Conservation (phyloP, 64 coral and sea anemone genomes). For the Porites australiensis region DNA sequence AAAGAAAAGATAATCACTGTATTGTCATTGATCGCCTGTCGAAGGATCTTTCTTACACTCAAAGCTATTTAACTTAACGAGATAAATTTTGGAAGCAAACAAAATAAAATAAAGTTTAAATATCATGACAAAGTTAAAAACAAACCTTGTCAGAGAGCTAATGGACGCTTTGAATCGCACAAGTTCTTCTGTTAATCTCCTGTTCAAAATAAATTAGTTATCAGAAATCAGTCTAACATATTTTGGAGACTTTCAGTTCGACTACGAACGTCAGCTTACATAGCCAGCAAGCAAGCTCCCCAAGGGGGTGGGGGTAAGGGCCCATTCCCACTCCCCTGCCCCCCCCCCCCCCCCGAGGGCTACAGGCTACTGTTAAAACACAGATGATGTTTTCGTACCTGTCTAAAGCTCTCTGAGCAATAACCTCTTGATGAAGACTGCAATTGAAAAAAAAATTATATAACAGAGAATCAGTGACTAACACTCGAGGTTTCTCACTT, state of each 20-base stretch:
- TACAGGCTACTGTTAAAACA: too few relatives aligned
- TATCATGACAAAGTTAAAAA: not conserved
- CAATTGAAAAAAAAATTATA: conserved; percentile 3
- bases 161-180: conserved; percentile 96
- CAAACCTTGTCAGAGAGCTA: conserved; percentile 85
- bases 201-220: not conserved
- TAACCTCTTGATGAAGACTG: conserved; percentile 97
- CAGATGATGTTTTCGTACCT: conserved; percentile 37
- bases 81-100: not conserved
- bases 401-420: conserved; percentile 95
- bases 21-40: not conserved
- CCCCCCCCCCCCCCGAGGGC: too few relatives aligned
- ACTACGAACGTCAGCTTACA: too few relatives aligned
- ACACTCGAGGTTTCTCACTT: too few relatives aligned
- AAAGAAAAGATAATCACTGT: not conserved
- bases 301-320: too few relatives aligned
- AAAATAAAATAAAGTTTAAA: not conserved
- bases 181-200: conserved; percentile 93
- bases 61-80: too few relatives aligned
- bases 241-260: too few relatives aligned
- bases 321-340: too few relatives aligned
- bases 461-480: not conserved
- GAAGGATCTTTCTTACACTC: too few relatives aligned
- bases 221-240: not conserved
- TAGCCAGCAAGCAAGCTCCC: too few relatives aligned